phyloP scores from a whole-genome alignment of 2,888 invertebrate species.

The Rhogogaster chlorosoma region DNA sequence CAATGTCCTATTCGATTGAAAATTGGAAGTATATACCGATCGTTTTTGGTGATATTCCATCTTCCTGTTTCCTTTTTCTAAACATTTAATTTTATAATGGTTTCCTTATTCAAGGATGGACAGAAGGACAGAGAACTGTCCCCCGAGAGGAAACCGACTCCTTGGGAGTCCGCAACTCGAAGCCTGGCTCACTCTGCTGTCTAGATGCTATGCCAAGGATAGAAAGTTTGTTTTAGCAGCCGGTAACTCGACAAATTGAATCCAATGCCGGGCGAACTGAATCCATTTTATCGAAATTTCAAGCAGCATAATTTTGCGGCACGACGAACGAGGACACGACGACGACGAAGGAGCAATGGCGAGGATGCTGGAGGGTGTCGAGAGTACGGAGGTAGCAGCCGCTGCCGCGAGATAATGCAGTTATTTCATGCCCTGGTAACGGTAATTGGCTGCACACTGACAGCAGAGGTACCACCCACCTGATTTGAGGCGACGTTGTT shows the following conservation, averaged over 20 bases:
- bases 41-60: neutral
- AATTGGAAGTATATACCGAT: neutral
- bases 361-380: constrained; percentile 55
- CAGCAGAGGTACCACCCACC: constrained; percentile 62
- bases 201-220: constrained; percentile 55
- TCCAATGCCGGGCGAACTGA: constrained; percentile 68
- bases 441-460: constrained; percentile 75
- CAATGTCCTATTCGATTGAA: neutral
- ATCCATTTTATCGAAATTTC: constrained; percentile 74
- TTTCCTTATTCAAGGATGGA: neutral
- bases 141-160: constrained; percentile 26
- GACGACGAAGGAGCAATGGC: constrained; percentile 52
- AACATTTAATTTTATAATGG: neutral
- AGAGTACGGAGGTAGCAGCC: constrained; percentile 64
- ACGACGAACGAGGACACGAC: constrained; percentile 52
- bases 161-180: constrained; percentile 22
- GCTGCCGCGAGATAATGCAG: constrained; percentile 75
- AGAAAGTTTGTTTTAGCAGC: constrained; percentile 67
- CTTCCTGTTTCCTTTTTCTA: neutral
- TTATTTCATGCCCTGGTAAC: constrained; percentile 75
- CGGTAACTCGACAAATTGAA: constrained; percentile 72
- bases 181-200: constrained; percentile 26
- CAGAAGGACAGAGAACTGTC: constrained; percentile 2
- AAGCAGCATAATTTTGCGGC: constrained; percentile 68
- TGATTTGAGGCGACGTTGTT: constrained; percentile 68